Evolutionary conservation across 2,888 invertebrate species (phyloP).

Genomic region (Spodoptera picta): DNA sequence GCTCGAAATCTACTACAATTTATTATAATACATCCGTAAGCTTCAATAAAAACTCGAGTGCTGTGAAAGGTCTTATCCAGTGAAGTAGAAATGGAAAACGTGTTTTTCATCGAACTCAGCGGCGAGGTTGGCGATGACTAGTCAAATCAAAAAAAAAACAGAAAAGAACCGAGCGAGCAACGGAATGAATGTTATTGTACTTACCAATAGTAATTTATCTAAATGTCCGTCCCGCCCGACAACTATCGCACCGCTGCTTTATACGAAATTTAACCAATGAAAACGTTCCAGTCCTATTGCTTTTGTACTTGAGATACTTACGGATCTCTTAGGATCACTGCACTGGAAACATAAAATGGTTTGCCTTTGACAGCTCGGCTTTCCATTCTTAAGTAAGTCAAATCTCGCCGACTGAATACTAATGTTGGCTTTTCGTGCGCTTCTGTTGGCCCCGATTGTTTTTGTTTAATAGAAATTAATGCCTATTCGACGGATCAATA

Average conservation of each 20-base stretch:
- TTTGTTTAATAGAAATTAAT: slow-evolving; percentile 62
- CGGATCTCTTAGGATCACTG: slow-evolving; percentile 72
- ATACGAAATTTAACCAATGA: slow-evolving; percentile 69
- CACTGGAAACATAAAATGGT: slow-evolving; percentile 69
- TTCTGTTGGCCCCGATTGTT: slow-evolving; percentile 59
- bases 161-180: slow-evolving; percentile 67
- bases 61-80: slow-evolving; percentile 62
- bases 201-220: slow-evolving; percentile 81
- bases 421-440: slow-evolving; percentile 63
- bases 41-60: slow-evolving; percentile 53
- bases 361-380: slow-evolving; percentile 69
- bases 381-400: slow-evolving; percentile 60
- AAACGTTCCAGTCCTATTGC: slow-evolving; percentile 69
- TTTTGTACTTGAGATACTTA: slow-evolving; percentile 68
- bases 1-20: slow-evolving; percentile 35
- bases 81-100: slow-evolving; percentile 69
- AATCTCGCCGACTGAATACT: slow-evolving; percentile 65
- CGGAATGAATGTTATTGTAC: slow-evolving; percentile 80
- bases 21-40: slow-evolving; percentile 43
- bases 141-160: slow-evolving; percentile 75
- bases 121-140: slow-evolving; percentile 73
- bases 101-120: slow-evolving; percentile 68
- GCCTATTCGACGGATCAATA: slow-evolving; percentile 50
- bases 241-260: slow-evolving; percentile 63
- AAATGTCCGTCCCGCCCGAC: slow-evolving; percentile 70